Conservation (phyloP, 2,888 invertebrate species). For the Cataglyphis cursor region DNA sequence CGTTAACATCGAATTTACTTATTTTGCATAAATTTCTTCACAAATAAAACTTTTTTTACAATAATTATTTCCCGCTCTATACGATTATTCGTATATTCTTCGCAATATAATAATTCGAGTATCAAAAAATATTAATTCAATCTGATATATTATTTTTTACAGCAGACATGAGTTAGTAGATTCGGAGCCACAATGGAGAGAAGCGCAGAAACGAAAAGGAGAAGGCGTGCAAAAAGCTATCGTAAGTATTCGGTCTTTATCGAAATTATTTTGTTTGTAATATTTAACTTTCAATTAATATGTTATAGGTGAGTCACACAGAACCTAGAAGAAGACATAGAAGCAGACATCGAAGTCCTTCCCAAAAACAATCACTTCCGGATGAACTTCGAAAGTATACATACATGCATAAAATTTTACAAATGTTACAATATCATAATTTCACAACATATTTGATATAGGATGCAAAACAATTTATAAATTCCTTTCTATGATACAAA, state of each 20-base stretch:
- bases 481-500: background rate
- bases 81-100: background rate
- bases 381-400: slow-evolving; percentile 85
- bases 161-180: slow-evolving; percentile 92
- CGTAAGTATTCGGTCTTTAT: slow-evolving; percentile 79
- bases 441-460: background rate
- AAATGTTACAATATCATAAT: background rate
- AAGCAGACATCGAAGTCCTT: slow-evolving; percentile 85
- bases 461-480: background rate
- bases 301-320: slow-evolving; percentile 77
- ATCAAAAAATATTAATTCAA: background rate
- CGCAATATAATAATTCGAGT: background rate
- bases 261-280: slow-evolving; percentile 1
- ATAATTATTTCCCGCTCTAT: background rate
- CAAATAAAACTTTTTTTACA: background rate
- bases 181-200: slow-evolving; percentile 96
- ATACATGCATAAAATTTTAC: background rate
- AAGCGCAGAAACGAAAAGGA: slow-evolving; percentile 93
- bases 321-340: slow-evolving; percentile 83
- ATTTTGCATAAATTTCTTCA: background rate
- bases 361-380: slow-evolving; percentile 85
- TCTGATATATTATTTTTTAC: slow-evolving; percentile 51
- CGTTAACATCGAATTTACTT: background rate
- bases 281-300: slow-evolving; percentile 1
- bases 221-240: slow-evolving; percentile 87